Evolutionary conservation across 2,888 invertebrate genomes (phyloP).

Genomic region (Conistra vaccinii): DNA sequence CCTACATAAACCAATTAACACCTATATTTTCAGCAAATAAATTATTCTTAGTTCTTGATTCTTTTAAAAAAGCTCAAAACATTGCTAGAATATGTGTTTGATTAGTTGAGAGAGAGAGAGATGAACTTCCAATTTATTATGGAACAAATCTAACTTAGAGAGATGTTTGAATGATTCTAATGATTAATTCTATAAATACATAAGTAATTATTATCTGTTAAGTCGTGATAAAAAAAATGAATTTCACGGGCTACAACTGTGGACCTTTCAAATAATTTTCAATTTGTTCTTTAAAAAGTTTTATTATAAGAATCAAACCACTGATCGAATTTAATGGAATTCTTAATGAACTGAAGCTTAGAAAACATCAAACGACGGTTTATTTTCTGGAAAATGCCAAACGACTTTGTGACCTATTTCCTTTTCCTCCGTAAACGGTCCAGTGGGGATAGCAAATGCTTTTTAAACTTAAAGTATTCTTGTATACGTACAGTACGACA

Average conservation of each 20-base stretch:
- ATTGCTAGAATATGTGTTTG: not conserved
- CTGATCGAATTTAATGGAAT: slow-evolving; percentile 28
- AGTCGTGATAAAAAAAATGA: too few relatives aligned
- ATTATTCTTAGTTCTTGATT: not conserved
- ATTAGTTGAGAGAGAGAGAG: too few relatives aligned
- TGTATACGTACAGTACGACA: too few relatives aligned
- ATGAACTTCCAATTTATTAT: too few relatives aligned
- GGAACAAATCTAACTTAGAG: too few relatives aligned
- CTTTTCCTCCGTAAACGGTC: slow-evolving; percentile 34
- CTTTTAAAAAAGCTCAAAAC: not conserved
- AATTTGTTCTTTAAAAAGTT: not conserved
- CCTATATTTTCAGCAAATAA: not conserved
- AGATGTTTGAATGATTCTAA: too few relatives aligned
- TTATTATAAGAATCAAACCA: not conserved
- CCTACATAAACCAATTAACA: not conserved
- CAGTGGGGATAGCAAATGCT: too few relatives aligned
- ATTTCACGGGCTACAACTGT: too few relatives aligned
- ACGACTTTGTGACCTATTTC: not conserved
- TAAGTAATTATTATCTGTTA: too few relatives aligned
- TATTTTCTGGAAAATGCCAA: not conserved
- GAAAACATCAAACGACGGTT: not conserved
- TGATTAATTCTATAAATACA: too few relatives aligned
- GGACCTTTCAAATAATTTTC: too few relatives aligned
- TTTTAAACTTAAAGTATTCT: too few relatives aligned
- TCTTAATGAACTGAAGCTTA: slow-evolving; percentile 22